A percentile compares a stretch with the other conserved stretches of the same genome.
Evolutionary conservation across 2,888 invertebrate genomes (phyloP).

Genomic region (Argyresthia albistria): DNA sequence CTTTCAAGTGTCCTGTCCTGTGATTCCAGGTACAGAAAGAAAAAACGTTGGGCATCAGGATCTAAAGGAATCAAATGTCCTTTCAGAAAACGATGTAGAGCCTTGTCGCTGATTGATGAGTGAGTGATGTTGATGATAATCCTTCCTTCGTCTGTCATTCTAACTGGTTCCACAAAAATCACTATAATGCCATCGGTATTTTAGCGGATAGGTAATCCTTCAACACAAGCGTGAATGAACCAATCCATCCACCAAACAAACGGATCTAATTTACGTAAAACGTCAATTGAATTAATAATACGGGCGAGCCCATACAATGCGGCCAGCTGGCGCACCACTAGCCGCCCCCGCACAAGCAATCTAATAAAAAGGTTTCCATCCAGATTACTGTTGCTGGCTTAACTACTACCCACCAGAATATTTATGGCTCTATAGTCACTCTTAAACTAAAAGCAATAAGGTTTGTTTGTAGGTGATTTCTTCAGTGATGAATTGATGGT

Average conservation of each 20-base stretch:
- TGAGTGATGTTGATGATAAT: no score
- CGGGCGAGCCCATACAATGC: slow-evolving; percentile 61
- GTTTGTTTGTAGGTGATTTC: background rate
- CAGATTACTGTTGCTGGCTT: slow-evolving; percentile 21
- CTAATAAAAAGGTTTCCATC: slow-evolving; percentile 69
- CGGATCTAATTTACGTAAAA: slow-evolving; percentile 43
- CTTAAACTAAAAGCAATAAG: background rate
- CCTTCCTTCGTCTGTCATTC: no score
- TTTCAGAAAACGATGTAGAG: no score
- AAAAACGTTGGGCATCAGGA: no score
- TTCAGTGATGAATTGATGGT: background rate
- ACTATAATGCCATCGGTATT: no score
- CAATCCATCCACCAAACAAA: background rate
- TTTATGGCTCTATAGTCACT: background rate
- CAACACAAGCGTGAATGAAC: background rate
- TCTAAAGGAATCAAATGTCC: no score
- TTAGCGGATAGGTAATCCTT: background rate
- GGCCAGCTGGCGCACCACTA: slow-evolving; percentile 39
- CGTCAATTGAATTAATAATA: slow-evolving; percentile 41
- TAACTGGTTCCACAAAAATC: no score
- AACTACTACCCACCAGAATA: no score
- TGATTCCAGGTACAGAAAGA: no score
- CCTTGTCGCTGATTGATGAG: no score
- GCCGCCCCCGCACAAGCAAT: slow-evolving; percentile 37
- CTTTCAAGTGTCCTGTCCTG: no score